Evolutionary conservation across 2,113 vertebrate genomes (phyloP), one percentile per base, ranked within the genome.

Genomic region (Ophthalmolycus amberensis): DNA sequence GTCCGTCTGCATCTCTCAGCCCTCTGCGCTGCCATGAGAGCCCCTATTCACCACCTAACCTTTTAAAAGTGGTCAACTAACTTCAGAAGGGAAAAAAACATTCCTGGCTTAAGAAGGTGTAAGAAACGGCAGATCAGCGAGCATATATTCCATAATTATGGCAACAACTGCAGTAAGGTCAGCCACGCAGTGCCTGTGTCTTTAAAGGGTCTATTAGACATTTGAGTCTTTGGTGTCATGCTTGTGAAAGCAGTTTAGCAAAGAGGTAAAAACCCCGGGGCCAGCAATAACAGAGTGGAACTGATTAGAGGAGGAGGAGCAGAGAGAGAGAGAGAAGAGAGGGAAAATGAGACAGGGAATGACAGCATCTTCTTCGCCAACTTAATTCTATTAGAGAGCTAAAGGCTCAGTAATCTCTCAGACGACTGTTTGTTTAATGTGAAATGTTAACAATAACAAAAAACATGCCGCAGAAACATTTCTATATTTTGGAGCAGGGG

Each of bases 301-400:
- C 86, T 92, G 92, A 93, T 93, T 92, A 91, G 83, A 90, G 79
- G 84, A 85, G 81, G 66, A 82, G 82, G 66, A 75, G 70, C 64
- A 81, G 66, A 83, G 46, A 59, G 66, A 67, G 68, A 66, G 52
- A 73, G 65, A 83, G 46, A 80, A 83, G 71, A 88, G 65, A 85
- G 74, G 79, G 80, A 91, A 94, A 92, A 91, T 85, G 87, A 93
- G 91, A 93, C 83, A 84, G 72, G 77, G 79, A 85, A 87, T 90
- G 92, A 95, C 94, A 95, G 91, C 92, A 95, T 95, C 94, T 94
- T 85, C 83, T 90, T 90, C 91, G 64, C 84, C 76, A 86, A 84
- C 74, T 76, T 93, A 88, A 93, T 93, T 89, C 93, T 87, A 92
- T 92, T 84, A 94, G 90, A 91, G 89, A 91, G 80, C 84, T 85